Percentiles rank a stretch among this genome's conserved stretches.
These are phyloP conservation scores for Chionodraco myersi DNA, from an alignment of 2,113 vertebrate species.

Conservation along the genomic window DNA sequence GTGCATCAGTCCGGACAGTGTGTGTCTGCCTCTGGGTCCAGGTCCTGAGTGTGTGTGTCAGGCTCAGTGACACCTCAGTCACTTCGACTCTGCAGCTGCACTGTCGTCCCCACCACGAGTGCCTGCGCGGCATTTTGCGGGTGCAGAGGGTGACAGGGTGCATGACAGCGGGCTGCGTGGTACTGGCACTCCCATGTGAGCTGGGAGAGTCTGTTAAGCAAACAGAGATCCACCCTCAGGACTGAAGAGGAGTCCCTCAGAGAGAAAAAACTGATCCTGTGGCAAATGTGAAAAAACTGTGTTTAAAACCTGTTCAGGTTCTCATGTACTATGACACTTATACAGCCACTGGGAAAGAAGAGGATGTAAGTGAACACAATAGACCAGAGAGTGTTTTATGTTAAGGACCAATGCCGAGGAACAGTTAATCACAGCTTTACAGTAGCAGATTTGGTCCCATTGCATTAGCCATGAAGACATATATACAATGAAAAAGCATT, in stretches of 20 bases:
- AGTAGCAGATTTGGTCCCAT: background rate
- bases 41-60: conserved; percentile 52
- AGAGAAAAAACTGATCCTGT: background rate
- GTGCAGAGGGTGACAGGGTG: conserved; percentile 37
- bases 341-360: background rate
- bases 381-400: background rate
- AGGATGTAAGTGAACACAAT: background rate
- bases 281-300: background rate
- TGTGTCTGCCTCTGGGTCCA: conserved; percentile 55
- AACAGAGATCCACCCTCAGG: conserved; percentile 37
- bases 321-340: background rate
- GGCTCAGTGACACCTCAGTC: conserved; percentile 68
- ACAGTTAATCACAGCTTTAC: background rate
- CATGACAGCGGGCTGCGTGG: conserved; percentile 3
- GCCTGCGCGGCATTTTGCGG: conserved; percentile 51
- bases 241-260: conserved; percentile 22
- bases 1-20: conserved; percentile 49
- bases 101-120: conserved; percentile 5
- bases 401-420: background rate
- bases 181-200: conserved; percentile 23
- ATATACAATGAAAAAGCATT: background rate
- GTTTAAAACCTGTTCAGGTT: background rate
- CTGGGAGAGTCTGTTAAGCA: conserved; percentile 19
- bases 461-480: background rate
- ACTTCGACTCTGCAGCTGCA: conserved; percentile 46